Percentiles rank a stretch among this genome's conserved stretches.
phyloP scores from a whole-genome alignment of 2,888 invertebrate species.

The Hirtodrosophila histrioides region DNA sequence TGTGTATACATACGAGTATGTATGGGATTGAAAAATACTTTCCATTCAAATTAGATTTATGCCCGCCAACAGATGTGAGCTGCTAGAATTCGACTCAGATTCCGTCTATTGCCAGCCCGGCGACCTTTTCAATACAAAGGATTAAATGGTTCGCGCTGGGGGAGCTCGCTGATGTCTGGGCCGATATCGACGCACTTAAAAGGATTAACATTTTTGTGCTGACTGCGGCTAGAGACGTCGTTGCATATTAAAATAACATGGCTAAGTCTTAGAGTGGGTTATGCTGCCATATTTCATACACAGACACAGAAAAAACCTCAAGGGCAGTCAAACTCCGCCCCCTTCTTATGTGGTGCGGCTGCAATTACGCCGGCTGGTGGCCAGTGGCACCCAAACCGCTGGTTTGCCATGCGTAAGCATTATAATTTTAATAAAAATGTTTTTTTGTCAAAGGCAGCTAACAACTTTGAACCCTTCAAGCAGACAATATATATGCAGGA shows the following conservation, averaged over 20 bases:
- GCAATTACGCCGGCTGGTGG: slow-evolving; percentile 48
- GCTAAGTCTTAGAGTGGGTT: slow-evolving; percentile 13
- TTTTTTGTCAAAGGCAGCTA: slow-evolving; percentile 50
- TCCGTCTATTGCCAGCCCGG: slow-evolving; percentile 41
- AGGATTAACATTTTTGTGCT: slow-evolving; percentile 76
- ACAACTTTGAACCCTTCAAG: slow-evolving; percentile 66
- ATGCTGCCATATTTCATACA: slow-evolving; percentile 31
- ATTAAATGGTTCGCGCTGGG: slow-evolving; percentile 46
- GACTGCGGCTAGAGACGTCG: slow-evolving; percentile 48
- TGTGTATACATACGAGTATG: slow-evolving; percentile 20
- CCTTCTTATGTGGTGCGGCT: slow-evolving; percentile 17
- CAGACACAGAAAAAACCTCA: slow-evolving; percentile 25
- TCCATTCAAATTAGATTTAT: slow-evolving; percentile 69
- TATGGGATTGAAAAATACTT: slow-evolving; percentile 47
- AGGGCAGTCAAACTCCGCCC: slow-evolving; percentile 7
- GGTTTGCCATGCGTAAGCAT: slow-evolving; percentile 60
- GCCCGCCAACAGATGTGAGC: slow-evolving; percentile 60
- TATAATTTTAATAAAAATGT: slow-evolving; percentile 76
- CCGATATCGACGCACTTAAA: slow-evolving; percentile 70
- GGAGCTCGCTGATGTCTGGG: slow-evolving; percentile 50
- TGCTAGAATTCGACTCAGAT: slow-evolving; percentile 17
- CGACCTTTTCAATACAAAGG: slow-evolving; percentile 65
- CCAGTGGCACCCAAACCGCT: slow-evolving; percentile 15
- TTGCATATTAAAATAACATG: slow-evolving; percentile 63
- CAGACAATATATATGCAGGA: slow-evolving; percentile 42